Evolutionary conservation across 2,797 vertebrate species (phyloP).

Genomic region (Alosa sapidissima): DNA sequence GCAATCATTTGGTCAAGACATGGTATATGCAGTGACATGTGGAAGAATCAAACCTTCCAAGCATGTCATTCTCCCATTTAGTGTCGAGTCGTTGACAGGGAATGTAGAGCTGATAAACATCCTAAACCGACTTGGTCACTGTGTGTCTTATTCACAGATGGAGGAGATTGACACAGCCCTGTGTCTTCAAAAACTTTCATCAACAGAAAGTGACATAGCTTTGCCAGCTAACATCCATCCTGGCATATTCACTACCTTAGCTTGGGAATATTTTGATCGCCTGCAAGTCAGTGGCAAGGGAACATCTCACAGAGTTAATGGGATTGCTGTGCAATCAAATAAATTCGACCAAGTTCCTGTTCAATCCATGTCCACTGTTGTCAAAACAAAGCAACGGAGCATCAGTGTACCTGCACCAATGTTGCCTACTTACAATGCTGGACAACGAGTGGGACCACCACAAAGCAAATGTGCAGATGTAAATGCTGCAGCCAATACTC

Average conservation of each 20-base stretch:
- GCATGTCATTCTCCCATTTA: neutral
- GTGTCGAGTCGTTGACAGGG: slow-evolving; percentile 7
- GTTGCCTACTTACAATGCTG: slow-evolving; percentile 19
- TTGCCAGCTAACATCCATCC: neutral
- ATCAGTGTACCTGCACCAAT: neutral
- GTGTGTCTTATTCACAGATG: slow-evolving; percentile 19
- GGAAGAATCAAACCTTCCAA: too few relatives aligned
- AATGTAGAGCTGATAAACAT: neutral
- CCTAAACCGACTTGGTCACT: neutral
- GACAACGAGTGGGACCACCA: neutral
- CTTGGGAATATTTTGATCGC: slow-evolving; percentile 4
- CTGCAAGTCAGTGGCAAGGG: neutral
- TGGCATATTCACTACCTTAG: neutral
- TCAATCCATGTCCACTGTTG: neutral
- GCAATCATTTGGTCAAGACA: neutral
- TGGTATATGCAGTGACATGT: too few relatives aligned
- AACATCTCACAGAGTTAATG: neutral
- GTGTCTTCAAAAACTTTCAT: neutral
- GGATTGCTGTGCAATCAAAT: neutral
- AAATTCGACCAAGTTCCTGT: neutral
- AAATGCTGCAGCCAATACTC: neutral
- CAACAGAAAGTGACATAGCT: slow-evolving; percentile 14
- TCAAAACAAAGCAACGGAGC: neutral
- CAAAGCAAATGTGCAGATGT: neutral
- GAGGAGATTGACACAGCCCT: slow-evolving; percentile 14